Percentiles rank a stretch among this genome's conserved stretches.
Conservation (phyloP, 1,140 invertebrate species). For the Eurytemora carolleeae region DNA sequence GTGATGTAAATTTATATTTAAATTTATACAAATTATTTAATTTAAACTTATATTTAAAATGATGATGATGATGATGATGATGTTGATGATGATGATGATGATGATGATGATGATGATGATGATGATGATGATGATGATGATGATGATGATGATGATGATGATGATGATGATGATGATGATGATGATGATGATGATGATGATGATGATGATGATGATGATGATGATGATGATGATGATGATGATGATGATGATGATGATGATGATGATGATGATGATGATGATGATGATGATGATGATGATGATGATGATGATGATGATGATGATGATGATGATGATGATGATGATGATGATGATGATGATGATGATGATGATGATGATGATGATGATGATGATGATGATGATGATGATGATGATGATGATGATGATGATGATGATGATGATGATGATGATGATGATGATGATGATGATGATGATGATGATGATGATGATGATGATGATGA, state of each 20-base stretch:
- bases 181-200: constrained; percentile 1
- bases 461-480: constrained; percentile 2
- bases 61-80: background rate
- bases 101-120: constrained; percentile 1
- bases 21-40: constrained; percentile 11
- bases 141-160: constrained; percentile 1
- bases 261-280: constrained; percentile 1
- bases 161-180: constrained; percentile 3
- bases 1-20: constrained; percentile 8
- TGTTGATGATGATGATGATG: background rate
- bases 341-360: constrained; percentile 2
- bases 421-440: constrained; percentile 2
- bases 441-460: constrained; percentile 3
- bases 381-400: constrained; percentile 1
- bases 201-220: constrained; percentile 1
- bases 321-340: constrained; percentile 3
- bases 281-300: constrained; percentile 3
- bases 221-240: constrained; percentile 1
- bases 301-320: constrained; percentile 1
- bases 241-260: constrained; percentile 1
- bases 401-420: constrained; percentile 5
- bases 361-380: constrained; percentile 2
- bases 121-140: constrained; percentile 1
- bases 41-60: constrained; percentile 5
- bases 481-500: constrained; percentile 2